Conservation (phyloP, 1,140 invertebrate species). For the Elysia chlorotica region DNA sequence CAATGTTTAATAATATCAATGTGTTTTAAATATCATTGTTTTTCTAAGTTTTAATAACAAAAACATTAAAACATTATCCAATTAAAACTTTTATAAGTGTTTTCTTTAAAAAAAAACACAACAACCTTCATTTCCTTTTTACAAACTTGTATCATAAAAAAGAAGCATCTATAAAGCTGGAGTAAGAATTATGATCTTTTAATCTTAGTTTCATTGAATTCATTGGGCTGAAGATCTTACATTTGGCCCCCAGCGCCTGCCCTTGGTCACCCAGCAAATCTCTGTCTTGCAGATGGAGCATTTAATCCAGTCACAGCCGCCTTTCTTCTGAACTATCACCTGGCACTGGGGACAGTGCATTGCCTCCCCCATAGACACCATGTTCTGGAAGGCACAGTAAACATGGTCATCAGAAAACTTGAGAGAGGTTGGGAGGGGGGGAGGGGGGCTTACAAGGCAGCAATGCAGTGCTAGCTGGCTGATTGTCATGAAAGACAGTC, state of each 20-base stretch:
- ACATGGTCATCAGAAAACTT: neutral
- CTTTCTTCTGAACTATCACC: constrained; percentile 84
- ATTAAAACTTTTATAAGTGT: no score
- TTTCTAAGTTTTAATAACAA: no score
- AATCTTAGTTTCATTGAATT: neutral
- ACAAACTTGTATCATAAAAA: neutral
- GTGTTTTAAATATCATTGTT: no score
- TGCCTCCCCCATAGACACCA: constrained; percentile 84
- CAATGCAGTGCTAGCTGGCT: no score
- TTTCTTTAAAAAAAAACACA: neutral
- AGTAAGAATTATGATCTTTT: neutral
- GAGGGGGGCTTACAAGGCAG: no score
- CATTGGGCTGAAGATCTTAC: constrained; percentile 45
- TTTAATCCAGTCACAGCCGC: constrained; percentile 92
- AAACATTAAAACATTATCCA: no score
- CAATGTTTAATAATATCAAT: no score
- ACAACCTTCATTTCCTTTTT: neutral
- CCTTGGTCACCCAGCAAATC: constrained; percentile 92
- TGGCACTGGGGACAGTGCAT: constrained; percentile 85
- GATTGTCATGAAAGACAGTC: neutral
- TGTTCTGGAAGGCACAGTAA: constrained; percentile 67
- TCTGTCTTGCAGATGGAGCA: constrained; percentile 93
- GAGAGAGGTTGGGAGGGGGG: neutral
- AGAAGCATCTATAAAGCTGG: neutral
- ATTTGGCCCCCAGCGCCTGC: constrained; percentile 83